Evolutionary conservation across 2,113 vertebrate genomes (phyloP).

Genomic region (Brachypteracias leptosomus): DNA sequence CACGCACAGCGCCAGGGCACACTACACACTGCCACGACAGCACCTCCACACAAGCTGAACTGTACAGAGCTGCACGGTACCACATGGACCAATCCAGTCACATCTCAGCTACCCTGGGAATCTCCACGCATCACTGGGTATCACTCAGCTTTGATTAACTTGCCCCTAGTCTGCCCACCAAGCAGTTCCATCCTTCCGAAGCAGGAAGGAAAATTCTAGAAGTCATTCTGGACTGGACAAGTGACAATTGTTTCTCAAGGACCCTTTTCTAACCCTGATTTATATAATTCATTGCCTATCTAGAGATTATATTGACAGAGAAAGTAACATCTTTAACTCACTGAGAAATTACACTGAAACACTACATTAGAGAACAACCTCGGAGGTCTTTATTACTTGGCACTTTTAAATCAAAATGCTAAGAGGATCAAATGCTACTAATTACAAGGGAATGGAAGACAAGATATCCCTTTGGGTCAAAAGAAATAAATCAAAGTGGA

Average conservation of each 20-base stretch:
- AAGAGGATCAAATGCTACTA: neutral
- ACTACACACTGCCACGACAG: rapidly evolving
- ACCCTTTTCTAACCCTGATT: neutral
- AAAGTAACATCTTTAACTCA: neutral
- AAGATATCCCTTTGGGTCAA: neutral
- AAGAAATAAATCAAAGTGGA: neutral
- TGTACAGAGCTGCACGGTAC: rapidly evolving
- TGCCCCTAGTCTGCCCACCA: neutral
- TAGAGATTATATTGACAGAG: neutral
- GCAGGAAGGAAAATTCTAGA: neutral
- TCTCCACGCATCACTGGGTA: neutral
- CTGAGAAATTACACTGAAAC: neutral
- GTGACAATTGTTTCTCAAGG: neutral
- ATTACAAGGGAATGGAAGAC: neutral
- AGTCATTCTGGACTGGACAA: neutral
- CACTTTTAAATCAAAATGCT: neutral
- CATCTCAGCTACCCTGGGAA: neutral
- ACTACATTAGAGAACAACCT: neutral
- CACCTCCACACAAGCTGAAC: neutral
- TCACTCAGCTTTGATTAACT: neutral
- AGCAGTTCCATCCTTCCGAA: neutral
- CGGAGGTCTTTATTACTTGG: neutral
- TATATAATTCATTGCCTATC: neutral
- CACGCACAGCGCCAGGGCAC: rapidly evolving
- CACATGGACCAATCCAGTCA: rapidly evolving